A percentile compares a stretch with the other conserved stretches of the same genome.
Evolutionary conservation across 1,140 invertebrate species (phyloP).

Genomic region (Hermetia illucens): DNA sequence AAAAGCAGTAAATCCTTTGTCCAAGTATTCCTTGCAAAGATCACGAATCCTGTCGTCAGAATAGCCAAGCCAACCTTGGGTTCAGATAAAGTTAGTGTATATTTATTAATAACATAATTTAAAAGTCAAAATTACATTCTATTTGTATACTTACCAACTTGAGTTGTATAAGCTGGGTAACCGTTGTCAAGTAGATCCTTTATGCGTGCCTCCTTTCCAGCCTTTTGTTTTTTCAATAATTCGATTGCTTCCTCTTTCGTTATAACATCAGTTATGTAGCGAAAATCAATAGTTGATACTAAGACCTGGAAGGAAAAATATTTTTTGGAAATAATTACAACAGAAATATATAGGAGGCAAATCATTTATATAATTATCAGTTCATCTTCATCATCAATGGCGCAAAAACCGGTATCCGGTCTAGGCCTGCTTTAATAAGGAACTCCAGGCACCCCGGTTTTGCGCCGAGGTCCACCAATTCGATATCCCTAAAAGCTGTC

Average conservation of each 20-base stretch:
- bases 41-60: constrained; percentile 47
- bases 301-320: constrained; percentile 40
- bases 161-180: constrained; percentile 67
- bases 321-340: too few species aligned
- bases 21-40: constrained; percentile 57
- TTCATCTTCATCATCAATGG: too few species aligned
- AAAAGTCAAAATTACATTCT: constrained; percentile 1
- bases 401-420: too few species aligned
- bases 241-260: constrained; percentile 67
- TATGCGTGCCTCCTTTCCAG: constrained; percentile 43
- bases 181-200: constrained; percentile 41
- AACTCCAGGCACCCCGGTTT: too few species aligned
- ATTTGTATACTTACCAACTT: constrained; percentile 51
- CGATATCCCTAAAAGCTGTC: too few species aligned
- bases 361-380: too few species aligned
- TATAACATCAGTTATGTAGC: constrained; percentile 63
- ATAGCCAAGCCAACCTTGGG: constrained; percentile 71
- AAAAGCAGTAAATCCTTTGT: constrained; percentile 64
- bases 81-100: not conserved
- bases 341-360: too few species aligned
- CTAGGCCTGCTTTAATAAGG: too few species aligned
- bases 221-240: constrained; percentile 46
- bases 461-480: too few species aligned
- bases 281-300: constrained; percentile 76
- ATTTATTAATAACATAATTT: not conserved